Evolutionary conservation across 2,888 invertebrate species (phyloP).

Genomic region (Rhabditoides inermis): DNA sequence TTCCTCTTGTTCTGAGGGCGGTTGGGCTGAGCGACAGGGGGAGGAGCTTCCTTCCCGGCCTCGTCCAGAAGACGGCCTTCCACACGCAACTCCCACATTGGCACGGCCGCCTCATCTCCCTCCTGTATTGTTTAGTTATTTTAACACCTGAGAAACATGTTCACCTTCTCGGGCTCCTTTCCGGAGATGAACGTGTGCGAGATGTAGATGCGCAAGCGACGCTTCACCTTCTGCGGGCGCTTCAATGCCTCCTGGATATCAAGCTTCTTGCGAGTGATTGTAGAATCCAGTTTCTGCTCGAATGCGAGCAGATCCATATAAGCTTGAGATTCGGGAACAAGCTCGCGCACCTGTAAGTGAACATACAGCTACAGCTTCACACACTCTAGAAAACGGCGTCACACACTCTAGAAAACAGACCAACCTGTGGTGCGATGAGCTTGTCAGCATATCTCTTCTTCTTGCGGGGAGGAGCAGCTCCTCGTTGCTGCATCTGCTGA

Average conservation of each 20-base stretch:
- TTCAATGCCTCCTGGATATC: conserved; percentile 94
- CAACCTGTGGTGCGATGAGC: conserved; percentile 42
- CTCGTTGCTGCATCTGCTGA: conserved; percentile 8
- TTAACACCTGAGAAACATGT: not conserved
- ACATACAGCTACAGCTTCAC: not conserved
- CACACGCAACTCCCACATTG: conserved; percentile 86
- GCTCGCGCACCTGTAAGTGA: conserved; percentile 57
- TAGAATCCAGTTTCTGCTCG: conserved; percentile 92
- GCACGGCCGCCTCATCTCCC: conserved; percentile 35
- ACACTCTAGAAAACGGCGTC: not conserved
- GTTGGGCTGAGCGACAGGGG: not conserved
- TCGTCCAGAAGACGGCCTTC: conserved; percentile 85
- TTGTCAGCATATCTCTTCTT: conserved; percentile 46
- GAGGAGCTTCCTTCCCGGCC: not conserved
- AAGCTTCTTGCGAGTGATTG: conserved; percentile 90
- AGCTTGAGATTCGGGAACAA: conserved; percentile 97
- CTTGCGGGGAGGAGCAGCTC: conserved; percentile 15
- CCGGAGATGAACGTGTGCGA: conserved; percentile 97
- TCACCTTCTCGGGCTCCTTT: conserved; percentile 58
- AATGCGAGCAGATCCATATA: conserved; percentile 98
- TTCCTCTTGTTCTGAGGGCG: conserved; percentile 63
- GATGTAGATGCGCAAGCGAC: conserved; percentile 91
- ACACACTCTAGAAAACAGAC: not conserved
- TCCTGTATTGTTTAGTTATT: not conserved
- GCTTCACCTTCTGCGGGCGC: conserved; percentile 87